phyloP scores from a whole-genome alignment of 2,797 vertebrate species.

The Notamacropus eugenii region DNA sequence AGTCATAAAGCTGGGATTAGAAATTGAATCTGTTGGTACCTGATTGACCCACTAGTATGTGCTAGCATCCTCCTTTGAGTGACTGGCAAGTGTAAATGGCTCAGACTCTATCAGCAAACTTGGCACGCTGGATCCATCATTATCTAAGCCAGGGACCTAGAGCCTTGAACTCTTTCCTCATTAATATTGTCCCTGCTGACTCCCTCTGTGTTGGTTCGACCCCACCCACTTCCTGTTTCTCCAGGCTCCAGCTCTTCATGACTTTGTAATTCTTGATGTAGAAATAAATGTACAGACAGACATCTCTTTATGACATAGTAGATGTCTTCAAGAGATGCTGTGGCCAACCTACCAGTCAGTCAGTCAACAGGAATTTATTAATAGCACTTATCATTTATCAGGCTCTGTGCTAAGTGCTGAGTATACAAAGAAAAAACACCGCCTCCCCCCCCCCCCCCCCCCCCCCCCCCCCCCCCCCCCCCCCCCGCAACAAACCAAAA shows the following conservation, averaged over 20 bases:
- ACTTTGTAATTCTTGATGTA: neutral
- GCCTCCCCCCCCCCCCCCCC: too few relatives aligned
- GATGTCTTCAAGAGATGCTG: neutral
- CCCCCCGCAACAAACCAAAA: neutral
- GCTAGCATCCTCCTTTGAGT: neutral
- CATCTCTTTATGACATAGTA: neutral
- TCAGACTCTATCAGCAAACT: neutral
- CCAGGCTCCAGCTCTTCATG: neutral
- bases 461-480: too few relatives aligned
- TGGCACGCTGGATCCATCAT: neutral
- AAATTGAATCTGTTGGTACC: neutral
- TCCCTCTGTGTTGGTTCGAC: neutral
- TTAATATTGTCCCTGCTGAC: neutral
- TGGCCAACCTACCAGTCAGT: neutral
- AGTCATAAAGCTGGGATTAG: neutral
- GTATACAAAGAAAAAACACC: neutral
- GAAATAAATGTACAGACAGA: neutral
- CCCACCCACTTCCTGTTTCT: neutral
- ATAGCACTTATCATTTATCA: neutral
- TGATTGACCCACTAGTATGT: neutral
- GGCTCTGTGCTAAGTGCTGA: neutral
- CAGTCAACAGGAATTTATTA: neutral
- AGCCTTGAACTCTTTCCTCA: neutral
- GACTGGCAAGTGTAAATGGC: neutral
- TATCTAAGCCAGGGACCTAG: neutral